Conservation (phyloP, 2,797 vertebrate species). For the Gallirallus australis region DNA sequence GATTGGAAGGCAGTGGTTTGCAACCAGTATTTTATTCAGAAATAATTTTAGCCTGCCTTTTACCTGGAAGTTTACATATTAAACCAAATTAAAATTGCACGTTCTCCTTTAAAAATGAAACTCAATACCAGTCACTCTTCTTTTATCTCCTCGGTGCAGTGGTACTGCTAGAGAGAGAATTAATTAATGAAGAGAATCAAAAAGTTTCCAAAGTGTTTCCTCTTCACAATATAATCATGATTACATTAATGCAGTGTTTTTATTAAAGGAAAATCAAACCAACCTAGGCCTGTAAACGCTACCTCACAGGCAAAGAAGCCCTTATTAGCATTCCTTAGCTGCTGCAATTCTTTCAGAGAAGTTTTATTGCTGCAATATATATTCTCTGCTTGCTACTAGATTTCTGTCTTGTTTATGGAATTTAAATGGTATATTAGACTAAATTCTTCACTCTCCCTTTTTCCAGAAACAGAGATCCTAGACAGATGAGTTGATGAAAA, state of each 20-base stretch:
- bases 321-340: conserved; percentile 51
- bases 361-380: conserved; percentile 66
- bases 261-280: conserved; percentile 60
- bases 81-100: not conserved
- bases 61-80: not conserved
- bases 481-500: conserved; percentile 59
- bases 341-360: conserved; percentile 46
- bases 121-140: not conserved
- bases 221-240: conserved; percentile 45
- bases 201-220: conserved; percentile 38
- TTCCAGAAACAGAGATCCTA: conserved; percentile 59
- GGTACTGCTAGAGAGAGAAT: not conserved
- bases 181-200: conserved; percentile 41
- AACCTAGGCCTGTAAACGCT: conserved; percentile 21
- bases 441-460: conserved; percentile 54
- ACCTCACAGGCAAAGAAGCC: conserved; percentile 1
- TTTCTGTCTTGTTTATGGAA: conserved; percentile 71
- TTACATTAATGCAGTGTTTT: conserved; percentile 49
- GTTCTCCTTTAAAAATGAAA: conserved; percentile 14
- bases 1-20: not conserved
- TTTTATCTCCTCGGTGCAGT: conserved; percentile 24
- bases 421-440: conserved; percentile 67
- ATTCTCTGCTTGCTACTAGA: conserved; percentile 53
- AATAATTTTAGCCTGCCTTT: not conserved
- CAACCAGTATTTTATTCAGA: not conserved